A percentile compares a stretch with the other conserved stretches of the same genome.
Evolutionary conservation across 1,140 invertebrate species (phyloP).

Genomic region (Camponotus floridanus): DNA sequence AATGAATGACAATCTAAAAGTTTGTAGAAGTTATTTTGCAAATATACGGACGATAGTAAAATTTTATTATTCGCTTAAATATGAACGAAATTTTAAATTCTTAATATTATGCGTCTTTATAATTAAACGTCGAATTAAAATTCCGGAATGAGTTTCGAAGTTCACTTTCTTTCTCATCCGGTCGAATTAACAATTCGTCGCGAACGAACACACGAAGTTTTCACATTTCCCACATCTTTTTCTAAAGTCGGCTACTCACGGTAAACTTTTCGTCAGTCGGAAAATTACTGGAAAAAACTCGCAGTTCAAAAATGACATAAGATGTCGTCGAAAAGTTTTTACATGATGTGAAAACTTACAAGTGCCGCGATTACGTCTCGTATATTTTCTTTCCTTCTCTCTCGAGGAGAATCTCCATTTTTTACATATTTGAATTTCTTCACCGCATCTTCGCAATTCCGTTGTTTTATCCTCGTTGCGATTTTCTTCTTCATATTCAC

Average conservation of each 20-base stretch:
- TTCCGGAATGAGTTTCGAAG: conserved; percentile 25
- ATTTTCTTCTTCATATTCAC: conserved; percentile 33
- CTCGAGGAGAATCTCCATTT: background rate
- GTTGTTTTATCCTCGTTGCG: conserved; percentile 8
- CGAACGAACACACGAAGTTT: conserved; percentile 9
- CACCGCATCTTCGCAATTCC: background rate
- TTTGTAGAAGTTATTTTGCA: background rate
- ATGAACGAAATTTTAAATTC: conserved; percentile 31
- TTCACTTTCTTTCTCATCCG: background rate
- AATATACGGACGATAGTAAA: background rate
- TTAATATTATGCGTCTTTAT: background rate
- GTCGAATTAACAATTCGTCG: conserved; percentile 33
- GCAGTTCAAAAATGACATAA: conserved; percentile 32
- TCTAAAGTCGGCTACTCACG: background rate
- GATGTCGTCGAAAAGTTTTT: conserved; percentile 37
- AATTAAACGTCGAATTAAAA: conserved; percentile 17
- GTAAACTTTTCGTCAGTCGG: background rate
- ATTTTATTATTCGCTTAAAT: background rate
- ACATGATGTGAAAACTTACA: conserved; percentile 7
- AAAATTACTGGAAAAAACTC: conserved; percentile 19
- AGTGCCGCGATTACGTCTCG: background rate
- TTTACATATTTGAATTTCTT: conserved; percentile 29
- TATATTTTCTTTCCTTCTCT: background rate
- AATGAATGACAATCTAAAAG: background rate
- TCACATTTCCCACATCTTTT: conserved; percentile 23